These are phyloP conservation scores for Orthosia cruda DNA, from an alignment of 2,888 invertebrate species.

Conservation along the genomic window DNA sequence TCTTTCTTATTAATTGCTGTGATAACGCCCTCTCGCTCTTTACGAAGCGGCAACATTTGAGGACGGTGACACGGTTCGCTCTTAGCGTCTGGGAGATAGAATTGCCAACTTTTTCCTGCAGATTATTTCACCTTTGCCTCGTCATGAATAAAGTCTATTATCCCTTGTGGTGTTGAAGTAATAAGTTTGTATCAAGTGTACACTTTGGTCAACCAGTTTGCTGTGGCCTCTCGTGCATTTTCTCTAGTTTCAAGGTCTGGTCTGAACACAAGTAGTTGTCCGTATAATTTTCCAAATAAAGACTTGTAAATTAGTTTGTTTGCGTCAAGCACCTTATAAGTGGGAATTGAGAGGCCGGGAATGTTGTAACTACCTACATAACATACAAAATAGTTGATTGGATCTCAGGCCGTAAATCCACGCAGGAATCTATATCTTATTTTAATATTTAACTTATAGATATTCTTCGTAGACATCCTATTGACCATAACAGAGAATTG, in stretches of 20 bases:
- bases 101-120: slow-evolving; percentile 62
- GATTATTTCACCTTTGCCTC: slow-evolving; percentile 15
- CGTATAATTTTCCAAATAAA: slow-evolving; percentile 77
- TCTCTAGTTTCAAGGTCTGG: slow-evolving; percentile 83
- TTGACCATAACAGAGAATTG: background rate
- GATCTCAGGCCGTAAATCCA: slow-evolving; percentile 12
- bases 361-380: slow-evolving; percentile 35
- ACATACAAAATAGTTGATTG: slow-evolving; percentile 30
- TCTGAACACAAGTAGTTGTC: slow-evolving; percentile 72
- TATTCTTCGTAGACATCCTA: background rate
- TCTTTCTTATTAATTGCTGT: slow-evolving; percentile 54
- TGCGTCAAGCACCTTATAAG: slow-evolving; percentile 63
- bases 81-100: slow-evolving; percentile 78
- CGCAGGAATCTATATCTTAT: background rate
- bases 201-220: slow-evolving; percentile 78
- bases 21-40: slow-evolving; percentile 73
- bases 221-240: slow-evolving; percentile 79
- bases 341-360: slow-evolving; percentile 27
- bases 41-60: slow-evolving; percentile 78
- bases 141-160: slow-evolving; percentile 27
- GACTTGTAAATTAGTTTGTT: slow-evolving; percentile 75
- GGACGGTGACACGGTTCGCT: slow-evolving; percentile 83
- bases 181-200: slow-evolving; percentile 74
- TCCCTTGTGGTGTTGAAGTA: slow-evolving; percentile 4
- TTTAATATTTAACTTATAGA: background rate